phyloP scores from a whole-genome alignment of 2,113 vertebrate genomes.

The Myotis lucifugus region DNA sequence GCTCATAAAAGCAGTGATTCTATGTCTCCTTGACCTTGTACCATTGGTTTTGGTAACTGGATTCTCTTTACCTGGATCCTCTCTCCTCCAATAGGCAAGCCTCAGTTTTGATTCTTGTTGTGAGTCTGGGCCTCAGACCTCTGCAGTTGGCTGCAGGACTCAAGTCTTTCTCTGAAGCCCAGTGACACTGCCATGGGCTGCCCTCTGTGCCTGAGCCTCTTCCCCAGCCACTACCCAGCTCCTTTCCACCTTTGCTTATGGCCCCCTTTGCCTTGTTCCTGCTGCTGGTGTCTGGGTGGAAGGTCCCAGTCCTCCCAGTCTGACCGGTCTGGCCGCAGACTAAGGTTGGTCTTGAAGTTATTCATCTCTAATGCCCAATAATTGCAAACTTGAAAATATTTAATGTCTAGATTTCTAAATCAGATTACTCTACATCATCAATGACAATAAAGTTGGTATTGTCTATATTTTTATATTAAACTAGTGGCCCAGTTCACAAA shows the following conservation, averaged over 20 bases:
- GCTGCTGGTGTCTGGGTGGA: fast-evolving
- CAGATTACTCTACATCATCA: background rate
- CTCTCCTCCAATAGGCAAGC: background rate
- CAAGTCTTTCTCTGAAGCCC: background rate
- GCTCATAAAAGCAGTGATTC: background rate
- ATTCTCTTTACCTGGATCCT: background rate
- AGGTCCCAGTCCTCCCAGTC: too few species aligned
- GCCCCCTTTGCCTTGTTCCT: background rate
- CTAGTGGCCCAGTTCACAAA: too few species aligned
- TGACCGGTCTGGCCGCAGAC: background rate
- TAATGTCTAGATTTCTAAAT: background rate
- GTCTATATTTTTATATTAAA: background rate
- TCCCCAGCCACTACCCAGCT: fast-evolving
- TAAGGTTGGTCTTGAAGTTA: background rate
- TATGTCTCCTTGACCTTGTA: background rate
- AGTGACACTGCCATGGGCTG: background rate
- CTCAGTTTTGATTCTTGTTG: background rate
- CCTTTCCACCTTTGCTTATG: too few species aligned
- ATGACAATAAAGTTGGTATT: background rate
- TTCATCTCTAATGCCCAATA: background rate
- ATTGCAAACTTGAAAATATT: background rate
- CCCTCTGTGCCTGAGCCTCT: background rate
- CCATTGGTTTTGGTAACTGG: background rate
- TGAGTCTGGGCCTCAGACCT: background rate
- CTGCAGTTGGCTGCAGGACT: fast-evolving